These are phyloP conservation scores for Nothobranchius furzeri DNA, from an alignment of 2,113 vertebrate genomes.

Conservation along the genomic window DNA sequence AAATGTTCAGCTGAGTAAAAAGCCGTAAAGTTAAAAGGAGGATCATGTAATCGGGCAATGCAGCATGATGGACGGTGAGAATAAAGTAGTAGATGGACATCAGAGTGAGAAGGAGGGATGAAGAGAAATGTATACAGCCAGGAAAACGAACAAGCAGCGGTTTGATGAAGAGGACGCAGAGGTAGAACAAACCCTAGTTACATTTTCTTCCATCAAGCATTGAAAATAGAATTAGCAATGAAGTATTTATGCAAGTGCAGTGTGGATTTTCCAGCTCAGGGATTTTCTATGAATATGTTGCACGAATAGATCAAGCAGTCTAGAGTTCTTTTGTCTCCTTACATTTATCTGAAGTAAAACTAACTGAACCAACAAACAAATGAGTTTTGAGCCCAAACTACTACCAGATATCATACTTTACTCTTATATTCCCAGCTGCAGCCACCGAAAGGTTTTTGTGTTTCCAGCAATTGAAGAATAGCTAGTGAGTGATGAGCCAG, in stretches of 20 bases:
- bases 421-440: too few species aligned
- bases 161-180: slow-evolving; percentile 9
- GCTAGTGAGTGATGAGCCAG: too few species aligned
- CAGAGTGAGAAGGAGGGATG: background rate
- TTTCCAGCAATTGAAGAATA: too few species aligned
- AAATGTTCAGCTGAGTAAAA: background rate
- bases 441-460: too few species aligned
- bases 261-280: slow-evolving; percentile 52
- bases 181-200: slow-evolving; percentile 40
- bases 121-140: slow-evolving; percentile 6
- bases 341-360: background rate
- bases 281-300: slow-evolving; percentile 25
- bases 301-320: slow-evolving; percentile 6
- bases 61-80: background rate
- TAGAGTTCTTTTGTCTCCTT: background rate
- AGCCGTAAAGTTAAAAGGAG: background rate
- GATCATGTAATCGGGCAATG: background rate
- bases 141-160: slow-evolving; percentile 5
- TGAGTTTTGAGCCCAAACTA: too few species aligned
- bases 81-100: background rate
- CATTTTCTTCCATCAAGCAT: slow-evolving; percentile 30
- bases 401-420: background rate
- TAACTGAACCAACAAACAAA: background rate
- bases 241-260: slow-evolving; percentile 63
- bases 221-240: slow-evolving; percentile 66